Base-by-base conservation (phyloP, 1,140 invertebrate genomes). In the Melipona quadrifasciata region DNA sequence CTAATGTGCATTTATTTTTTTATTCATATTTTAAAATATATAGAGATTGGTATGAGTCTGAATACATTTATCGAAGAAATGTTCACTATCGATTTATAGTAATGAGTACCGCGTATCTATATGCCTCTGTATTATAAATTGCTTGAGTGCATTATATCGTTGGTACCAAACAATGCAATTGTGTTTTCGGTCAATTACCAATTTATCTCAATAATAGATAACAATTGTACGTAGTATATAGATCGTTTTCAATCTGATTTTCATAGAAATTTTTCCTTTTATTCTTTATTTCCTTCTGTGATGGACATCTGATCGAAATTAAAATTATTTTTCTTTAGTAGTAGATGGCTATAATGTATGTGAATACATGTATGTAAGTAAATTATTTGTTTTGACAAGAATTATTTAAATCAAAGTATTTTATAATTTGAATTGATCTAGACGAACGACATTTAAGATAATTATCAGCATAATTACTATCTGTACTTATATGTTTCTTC, bases 11-110 rank as follows among this genome's bases (percentile, higher is more conserved):
- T 53, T 51, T 24, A 21, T 10, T 2, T 19, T 27, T n/a, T 17
- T 47, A 31, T 55, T 24, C 34, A n/a, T n/a, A 55, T 67, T 55
- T 53, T 53, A 2, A 19, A 12, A 27, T 21, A 21, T 31, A 8
- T 31, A 53, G n/a, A 34, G 1, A 31, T 24, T n/a, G 17, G 2
- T 34, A 1, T n/a, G 12, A 5, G 21, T 12, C 3, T 17, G 11
- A 6, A 27, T 78, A 0, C 12, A 27, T 57, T 78, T 34, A 70
- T 1, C 10, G 34, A 39, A 17, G 19, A 65, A 73, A 65, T 34
- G 6, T 73, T 10, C 8, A 14, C 51, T 84, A 80, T 84, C 16
- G 82, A 84, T 84, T 84, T 24, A 27, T 17, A 31, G 17, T 64
- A 57, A 67, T 47, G 14, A 34, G 17, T 55, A 55, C 61, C 58